phyloP scores from a whole-genome alignment of 2,888 invertebrate genomes.

The Prenolepis imparis region DNA sequence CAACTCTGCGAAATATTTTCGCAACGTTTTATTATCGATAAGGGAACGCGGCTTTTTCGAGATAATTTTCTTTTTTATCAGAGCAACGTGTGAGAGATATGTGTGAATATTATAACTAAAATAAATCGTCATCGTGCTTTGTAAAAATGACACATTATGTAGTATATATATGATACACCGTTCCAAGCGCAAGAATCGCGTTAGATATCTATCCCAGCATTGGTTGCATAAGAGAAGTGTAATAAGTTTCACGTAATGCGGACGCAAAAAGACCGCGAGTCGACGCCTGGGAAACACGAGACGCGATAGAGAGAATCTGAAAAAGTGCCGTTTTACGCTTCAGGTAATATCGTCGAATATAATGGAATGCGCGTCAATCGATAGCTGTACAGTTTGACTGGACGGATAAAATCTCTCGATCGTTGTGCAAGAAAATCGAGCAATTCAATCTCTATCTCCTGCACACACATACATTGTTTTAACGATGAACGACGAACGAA shows the following conservation, averaged over 20 bases:
- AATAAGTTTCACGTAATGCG: slow-evolving; percentile 70
- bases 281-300: slow-evolving; percentile 65
- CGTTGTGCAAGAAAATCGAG: slow-evolving; percentile 53
- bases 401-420: slow-evolving; percentile 46
- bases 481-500: slow-evolving; percentile 21
- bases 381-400: slow-evolving; percentile 42
- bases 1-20: not conserved
- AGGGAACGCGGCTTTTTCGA: not conserved
- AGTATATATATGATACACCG: slow-evolving; percentile 45
- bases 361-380: slow-evolving; percentile 61
- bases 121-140: slow-evolving; percentile 64
- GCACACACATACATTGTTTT: slow-evolving; percentile 22
- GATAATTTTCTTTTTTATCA: not conserved
- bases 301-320: slow-evolving; percentile 63
- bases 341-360: slow-evolving; percentile 65
- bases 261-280: slow-evolving; percentile 64
- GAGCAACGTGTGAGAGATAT: not conserved
- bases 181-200: slow-evolving; percentile 48
- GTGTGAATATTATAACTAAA: not conserved
- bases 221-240: slow-evolving; percentile 68
- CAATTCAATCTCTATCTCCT: slow-evolving; percentile 4
- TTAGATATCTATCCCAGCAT: slow-evolving; percentile 59
- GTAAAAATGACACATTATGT: slow-evolving; percentile 54
- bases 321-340: slow-evolving; percentile 71
- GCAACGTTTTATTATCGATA: slow-evolving; percentile 1